Percentiles rank a stretch among this genome's conserved stretches.
phyloP scores from a whole-genome alignment of 2,888 invertebrate genomes.

The Morpho deidamia region DNA sequence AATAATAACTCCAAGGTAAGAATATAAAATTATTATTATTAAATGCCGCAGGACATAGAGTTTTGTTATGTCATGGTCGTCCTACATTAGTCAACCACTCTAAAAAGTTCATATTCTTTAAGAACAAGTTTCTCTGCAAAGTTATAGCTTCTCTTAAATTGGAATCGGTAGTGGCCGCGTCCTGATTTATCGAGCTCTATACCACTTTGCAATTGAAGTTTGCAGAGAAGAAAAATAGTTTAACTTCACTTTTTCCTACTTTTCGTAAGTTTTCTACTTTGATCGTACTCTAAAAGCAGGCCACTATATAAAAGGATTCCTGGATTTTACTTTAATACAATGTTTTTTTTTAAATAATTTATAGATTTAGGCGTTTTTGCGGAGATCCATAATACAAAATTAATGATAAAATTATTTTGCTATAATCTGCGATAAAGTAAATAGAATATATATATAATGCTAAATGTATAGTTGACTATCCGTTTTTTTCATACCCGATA shows the following conservation, averaged over 20 bases:
- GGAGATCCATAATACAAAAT: too few relatives aligned
- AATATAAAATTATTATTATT: background rate
- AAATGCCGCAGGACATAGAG: background rate
- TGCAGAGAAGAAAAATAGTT: slow-evolving; percentile 1
- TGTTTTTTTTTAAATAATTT: background rate
- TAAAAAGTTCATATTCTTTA: slow-evolving; percentile 4
- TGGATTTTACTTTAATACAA: background rate
- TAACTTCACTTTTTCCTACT: background rate
- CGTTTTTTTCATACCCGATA: too few relatives aligned
- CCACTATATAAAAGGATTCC: background rate
- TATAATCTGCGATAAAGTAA: too few relatives aligned
- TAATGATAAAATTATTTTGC: too few relatives aligned
- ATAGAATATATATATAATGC: too few relatives aligned
- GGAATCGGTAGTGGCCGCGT: background rate
- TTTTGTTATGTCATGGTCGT: background rate
- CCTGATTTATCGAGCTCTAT: slow-evolving; percentile 10
- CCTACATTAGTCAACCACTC: background rate
- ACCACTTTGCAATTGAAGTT: slow-evolving; percentile 9
- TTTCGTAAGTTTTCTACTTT: too few relatives aligned
- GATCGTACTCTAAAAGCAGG: too few relatives aligned
- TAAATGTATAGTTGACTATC: too few relatives aligned
- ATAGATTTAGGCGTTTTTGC: too few relatives aligned
- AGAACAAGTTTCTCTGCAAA: slow-evolving; percentile 6
- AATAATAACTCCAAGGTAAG: too few relatives aligned
- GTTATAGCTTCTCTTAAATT: slow-evolving; percentile 8